Evolutionary conservation across 2,888 invertebrate genomes (phyloP), one percentile per base, ranked within the genome.

Genomic region (Cephus pulcher): DNA sequence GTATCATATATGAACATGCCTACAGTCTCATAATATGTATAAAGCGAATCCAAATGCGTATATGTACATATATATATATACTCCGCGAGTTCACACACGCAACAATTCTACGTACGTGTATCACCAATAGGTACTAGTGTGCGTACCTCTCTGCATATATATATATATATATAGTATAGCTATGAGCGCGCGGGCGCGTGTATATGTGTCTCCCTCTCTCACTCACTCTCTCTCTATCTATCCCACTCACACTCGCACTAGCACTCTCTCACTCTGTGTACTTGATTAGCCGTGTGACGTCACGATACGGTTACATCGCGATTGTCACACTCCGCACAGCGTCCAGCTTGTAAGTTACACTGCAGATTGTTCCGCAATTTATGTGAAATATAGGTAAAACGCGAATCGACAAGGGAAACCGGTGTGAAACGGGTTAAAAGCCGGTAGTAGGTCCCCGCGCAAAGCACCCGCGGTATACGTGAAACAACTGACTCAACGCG

Each of bases 261-360:
- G 69, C 78, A 56, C 79, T 37, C 77, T 34, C 80, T 82, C 78
- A 75, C 33, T 88, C 88, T 88, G 88, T 88, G 88, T 88, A 89
- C 89, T 90, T 88, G 90, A 90, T 90, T 90, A 90, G 88, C 87
- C 84, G 86, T 84, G 88, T 90, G 90, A 90, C 90, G 90, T 90
- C 90, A 90, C 90, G 86, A 84, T 87, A 88, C 89, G 88, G 87
- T 90, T 90, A 90, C 89, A 90, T 89, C 87, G 85, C 87, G 87
- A 89, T 89, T 90, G 89, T 89, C 89, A 89, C 88, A 86, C 83
- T 56, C 56, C 56, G 56, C 56, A 56, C 23, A 56, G 56, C 56
- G 56, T 56, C 23, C 56, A 56, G 56, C 56, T 56, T 56, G 56
- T 56, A 56, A 56, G 56, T 56, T 56, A 23, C 56, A 56, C 56